Conservation (phyloP, 2,888 invertebrate genomes). For the Melanophora roralis region DNA sequence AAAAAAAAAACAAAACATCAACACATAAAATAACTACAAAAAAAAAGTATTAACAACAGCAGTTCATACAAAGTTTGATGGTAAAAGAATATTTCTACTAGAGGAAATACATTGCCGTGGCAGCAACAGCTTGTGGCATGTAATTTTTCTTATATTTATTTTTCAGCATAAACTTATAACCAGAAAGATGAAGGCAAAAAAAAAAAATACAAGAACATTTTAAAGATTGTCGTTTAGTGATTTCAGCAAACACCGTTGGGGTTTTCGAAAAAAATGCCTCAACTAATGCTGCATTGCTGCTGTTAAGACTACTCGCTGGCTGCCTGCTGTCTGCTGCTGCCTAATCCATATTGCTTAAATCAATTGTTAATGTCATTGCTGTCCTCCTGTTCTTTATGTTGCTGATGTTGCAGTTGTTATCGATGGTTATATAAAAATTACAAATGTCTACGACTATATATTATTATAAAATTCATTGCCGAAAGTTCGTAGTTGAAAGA, state of each 20-base stretch:
- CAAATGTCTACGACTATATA: constrained; percentile 21
- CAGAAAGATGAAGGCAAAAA: constrained; percentile 1
- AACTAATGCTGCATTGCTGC: constrained; percentile 28
- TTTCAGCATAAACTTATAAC: constrained; percentile 42
- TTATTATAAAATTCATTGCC: constrained; percentile 63
- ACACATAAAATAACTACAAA: constrained; percentile 37
- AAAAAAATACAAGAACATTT: constrained; percentile 15
- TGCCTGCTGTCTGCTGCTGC: constrained; percentile 21
- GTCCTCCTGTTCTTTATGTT: constrained; percentile 23
- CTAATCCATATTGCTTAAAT: constrained; percentile 43
- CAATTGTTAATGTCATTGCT: constrained; percentile 53
- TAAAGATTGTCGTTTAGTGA: constrained; percentile 61
- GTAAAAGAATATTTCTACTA: constrained; percentile 7
- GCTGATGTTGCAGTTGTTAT: constrained; percentile 45
- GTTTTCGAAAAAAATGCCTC: constrained; percentile 48
- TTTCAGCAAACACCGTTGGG: constrained; percentile 64
- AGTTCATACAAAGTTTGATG: constrained; percentile 23
- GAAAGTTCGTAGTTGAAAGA: constrained; percentile 76
- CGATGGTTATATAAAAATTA: constrained; percentile 46
- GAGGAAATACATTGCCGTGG: constrained; percentile 12
- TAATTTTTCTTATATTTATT: constrained; percentile 52
- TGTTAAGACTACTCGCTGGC: constrained; percentile 1
- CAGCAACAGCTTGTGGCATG: constrained; percentile 42
- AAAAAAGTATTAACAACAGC: constrained; percentile 34
- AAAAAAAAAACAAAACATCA: constrained; percentile 29